Conservation (phyloP, 2,797 vertebrate genomes). For the Oreochromis mossambicus region DNA sequence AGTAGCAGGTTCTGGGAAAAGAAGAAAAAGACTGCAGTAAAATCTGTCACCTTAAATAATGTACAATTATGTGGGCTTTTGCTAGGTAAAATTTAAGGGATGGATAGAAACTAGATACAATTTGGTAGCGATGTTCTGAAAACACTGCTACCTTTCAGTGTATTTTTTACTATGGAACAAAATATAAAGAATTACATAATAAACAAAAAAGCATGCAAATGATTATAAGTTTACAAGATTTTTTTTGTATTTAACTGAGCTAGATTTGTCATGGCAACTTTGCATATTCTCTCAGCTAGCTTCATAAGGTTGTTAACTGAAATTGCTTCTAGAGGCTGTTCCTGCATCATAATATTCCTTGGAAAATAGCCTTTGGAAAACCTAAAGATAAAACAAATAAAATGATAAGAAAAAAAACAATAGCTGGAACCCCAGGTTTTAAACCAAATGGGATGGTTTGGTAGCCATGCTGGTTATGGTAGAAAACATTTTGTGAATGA, state of each 20-base stretch:
- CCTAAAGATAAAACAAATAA: neutral
- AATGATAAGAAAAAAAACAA: neutral
- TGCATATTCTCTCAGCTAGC: neutral
- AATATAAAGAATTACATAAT: neutral
- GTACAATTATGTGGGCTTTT: neutral
- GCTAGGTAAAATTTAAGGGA: neutral
- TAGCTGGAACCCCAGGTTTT: neutral
- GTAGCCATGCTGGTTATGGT: neutral
- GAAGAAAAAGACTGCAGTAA: neutral
- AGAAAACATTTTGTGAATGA: neutral
- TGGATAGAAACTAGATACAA: neutral
- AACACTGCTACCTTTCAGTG: neutral
- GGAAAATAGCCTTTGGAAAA: neutral
- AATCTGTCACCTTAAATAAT: neutral
- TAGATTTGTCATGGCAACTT: neutral
- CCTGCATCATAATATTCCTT: neutral
- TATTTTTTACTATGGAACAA: neutral
- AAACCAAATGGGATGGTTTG: neutral
- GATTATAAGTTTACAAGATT: neutral
- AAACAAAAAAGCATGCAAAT: neutral
- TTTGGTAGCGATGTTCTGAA: neutral
- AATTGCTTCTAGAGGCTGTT: neutral
- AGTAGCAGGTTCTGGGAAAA: neutral
- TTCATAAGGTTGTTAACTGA: neutral
- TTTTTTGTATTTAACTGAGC: neutral